These are phyloP conservation scores for Galeruca laticollis DNA, from an alignment of 2,888 invertebrate genomes.

Conservation along the genomic window DNA sequence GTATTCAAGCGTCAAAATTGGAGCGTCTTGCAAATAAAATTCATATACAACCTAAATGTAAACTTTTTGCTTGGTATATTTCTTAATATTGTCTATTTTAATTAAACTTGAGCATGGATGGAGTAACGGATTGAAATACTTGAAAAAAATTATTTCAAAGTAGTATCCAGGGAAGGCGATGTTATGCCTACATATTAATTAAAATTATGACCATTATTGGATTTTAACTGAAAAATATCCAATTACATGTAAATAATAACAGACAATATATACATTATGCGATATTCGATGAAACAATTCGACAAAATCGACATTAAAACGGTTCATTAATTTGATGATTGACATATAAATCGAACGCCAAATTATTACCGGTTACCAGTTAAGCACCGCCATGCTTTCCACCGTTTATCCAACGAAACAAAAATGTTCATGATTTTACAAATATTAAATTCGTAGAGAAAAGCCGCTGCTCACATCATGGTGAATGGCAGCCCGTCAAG, in stretches of 20 bases:
- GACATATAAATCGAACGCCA: conserved; percentile 48
- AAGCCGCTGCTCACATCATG: conserved; percentile 48
- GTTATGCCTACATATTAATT: too few species aligned
- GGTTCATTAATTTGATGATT: conserved; percentile 54
- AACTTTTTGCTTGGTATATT: too few species aligned
- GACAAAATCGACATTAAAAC: conserved; percentile 54
- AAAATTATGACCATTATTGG: conserved; percentile 5
- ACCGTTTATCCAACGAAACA: conserved; percentile 34
- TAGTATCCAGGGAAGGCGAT: too few species aligned
- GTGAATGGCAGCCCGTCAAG: conserved; percentile 56
- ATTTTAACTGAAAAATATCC: conserved; percentile 8
- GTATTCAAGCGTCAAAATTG: too few species aligned
- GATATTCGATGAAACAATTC: conserved; percentile 43
- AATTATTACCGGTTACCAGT: conserved; percentile 41
- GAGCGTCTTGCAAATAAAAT: too few species aligned
- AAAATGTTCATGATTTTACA: conserved; percentile 45
- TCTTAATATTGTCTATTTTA: too few species aligned
- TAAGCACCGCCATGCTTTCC: conserved; percentile 19
- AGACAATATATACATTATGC: conserved; percentile 22
- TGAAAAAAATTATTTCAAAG: too few species aligned
- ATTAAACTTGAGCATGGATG: too few species aligned
- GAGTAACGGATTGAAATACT: too few species aligned
- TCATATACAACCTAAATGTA: too few species aligned
- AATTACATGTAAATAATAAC: conserved; percentile 41
- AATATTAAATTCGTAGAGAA: conserved; percentile 43